Percentiles rank a stretch among this genome's conserved stretches.
phyloP scores from a whole-genome alignment of 2,888 invertebrate genomes.

The Nomada hirtipes region DNA sequence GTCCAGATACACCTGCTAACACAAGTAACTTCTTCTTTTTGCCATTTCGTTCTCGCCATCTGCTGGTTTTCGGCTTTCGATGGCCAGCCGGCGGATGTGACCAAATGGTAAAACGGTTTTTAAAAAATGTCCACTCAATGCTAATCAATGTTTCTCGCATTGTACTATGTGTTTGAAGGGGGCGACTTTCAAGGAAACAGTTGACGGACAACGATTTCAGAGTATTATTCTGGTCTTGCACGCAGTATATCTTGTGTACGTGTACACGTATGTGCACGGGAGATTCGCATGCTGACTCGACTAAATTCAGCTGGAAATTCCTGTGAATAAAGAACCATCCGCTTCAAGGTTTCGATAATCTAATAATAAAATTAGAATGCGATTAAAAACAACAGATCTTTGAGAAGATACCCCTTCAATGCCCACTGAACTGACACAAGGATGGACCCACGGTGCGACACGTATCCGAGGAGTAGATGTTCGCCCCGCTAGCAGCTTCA shows the following conservation, averaged over 20 bases:
- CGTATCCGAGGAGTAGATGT: too few relatives aligned
- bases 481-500: too few relatives aligned
- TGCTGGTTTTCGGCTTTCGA: constrained; percentile 52
- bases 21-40: constrained; percentile 56
- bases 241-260: constrained; percentile 51
- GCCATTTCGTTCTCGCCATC: constrained; percentile 46
- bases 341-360: neutral
- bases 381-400: neutral
- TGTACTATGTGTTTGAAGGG: neutral
- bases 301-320: constrained; percentile 57
- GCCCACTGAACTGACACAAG: too few relatives aligned
- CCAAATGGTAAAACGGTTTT: neutral
- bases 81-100: constrained; percentile 47
- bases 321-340: constrained; percentile 41
- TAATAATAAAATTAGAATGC: constrained; percentile 3
- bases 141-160: neutral
- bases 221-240: constrained; percentile 66
- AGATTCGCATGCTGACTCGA: constrained; percentile 63
- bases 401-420: too few relatives aligned
- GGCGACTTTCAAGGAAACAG: neutral
- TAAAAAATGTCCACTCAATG: neutral
- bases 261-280: constrained; percentile 26
- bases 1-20: constrained; percentile 65
- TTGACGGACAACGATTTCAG: constrained; percentile 17
- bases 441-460: too few relatives aligned